Evolutionary conservation across 1,140 invertebrate genomes (phyloP), one percentile per base, ranked within the genome.

Genomic region (Sipha flava): DNA sequence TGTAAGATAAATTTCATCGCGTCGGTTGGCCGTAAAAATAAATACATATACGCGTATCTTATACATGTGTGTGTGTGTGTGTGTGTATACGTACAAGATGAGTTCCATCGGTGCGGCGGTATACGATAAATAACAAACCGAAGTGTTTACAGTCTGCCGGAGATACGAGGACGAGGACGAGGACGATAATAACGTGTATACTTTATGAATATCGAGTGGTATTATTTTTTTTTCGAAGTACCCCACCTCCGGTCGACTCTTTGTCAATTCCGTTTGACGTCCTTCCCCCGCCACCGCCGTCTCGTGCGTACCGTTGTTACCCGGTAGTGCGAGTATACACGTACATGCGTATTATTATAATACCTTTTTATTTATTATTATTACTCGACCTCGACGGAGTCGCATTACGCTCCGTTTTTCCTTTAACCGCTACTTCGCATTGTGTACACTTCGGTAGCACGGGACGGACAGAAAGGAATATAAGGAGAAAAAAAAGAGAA

Each of bases 121-220:
- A 14, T 52, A 14, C 49, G 5, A 75, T 49, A 75, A 52, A 75
- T 75, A 21, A 73, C 49, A 23, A 57, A 7, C 12, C 49, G 18
- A 54, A 75, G 72, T 52, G 72, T 75, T 75, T 54, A 75, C 72
- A 54, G 72, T 75, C 72, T 75, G 31, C 31, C 31, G 49, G n/a
- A 73, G 70, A 73, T 73, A 52, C 29, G 47, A 52, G 62, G 5
- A 34, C 16, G 9, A 52, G n/a, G 31, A 54, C 54, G 5, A 34
- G 29, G 9, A 52, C 31, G 31, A 54, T 75, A 57, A 54, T n/a
- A 54, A 12, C 14, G 54, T 47, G 34, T 54, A 31, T 21, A 26
- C 16, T 52, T 73, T 54, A 73, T 52, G 47, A 34, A 31, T 75
- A 75, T 54, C 72, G 47, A 54, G 70, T 54, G 23, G 29, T 73